Evolutionary conservation across 2,888 invertebrate species (phyloP).

Genomic region (Gandaritis pyraliata): DNA sequence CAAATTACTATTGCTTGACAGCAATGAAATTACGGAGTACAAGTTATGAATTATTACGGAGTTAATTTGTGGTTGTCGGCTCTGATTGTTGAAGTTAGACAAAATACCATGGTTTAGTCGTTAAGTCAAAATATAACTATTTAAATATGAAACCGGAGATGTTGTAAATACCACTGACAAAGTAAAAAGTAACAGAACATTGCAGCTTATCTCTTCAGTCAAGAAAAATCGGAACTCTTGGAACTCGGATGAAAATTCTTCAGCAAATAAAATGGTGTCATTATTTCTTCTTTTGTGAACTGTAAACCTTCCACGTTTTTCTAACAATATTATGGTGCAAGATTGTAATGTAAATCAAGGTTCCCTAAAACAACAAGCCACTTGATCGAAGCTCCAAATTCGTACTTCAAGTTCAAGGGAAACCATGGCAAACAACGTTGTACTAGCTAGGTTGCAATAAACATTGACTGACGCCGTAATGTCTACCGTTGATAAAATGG

Average conservation of each 20-base stretch:
- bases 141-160: slow-evolving; percentile 1
- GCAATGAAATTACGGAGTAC: slow-evolving; percentile 13
- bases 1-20: slow-evolving; percentile 7
- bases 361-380: not conserved
- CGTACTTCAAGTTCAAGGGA: slow-evolving; percentile 24
- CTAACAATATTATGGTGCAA: too few species aligned
- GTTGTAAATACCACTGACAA: too few species aligned
- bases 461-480: slow-evolving; percentile 26
- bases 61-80: slow-evolving; percentile 32
- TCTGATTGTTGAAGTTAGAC: slow-evolving; percentile 21
- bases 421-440: slow-evolving; percentile 8
- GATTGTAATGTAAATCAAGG: too few species aligned
- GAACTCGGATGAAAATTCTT: too few species aligned
- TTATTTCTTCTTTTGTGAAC: too few species aligned
- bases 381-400: not conserved
- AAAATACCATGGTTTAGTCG: slow-evolving; percentile 8
- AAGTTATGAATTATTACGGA: slow-evolving; percentile 27
- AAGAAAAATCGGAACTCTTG: too few species aligned
- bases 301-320: too few species aligned
- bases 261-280: too few species aligned
- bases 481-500: slow-evolving; percentile 30
- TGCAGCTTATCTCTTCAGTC: too few species aligned
- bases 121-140: slow-evolving; percentile 5
- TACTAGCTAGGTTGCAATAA: slow-evolving; percentile 23
- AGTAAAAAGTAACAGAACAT: too few species aligned